Conservation (phyloP, 2,797 vertebrate species). For the Scolopax rusticola region DNA sequence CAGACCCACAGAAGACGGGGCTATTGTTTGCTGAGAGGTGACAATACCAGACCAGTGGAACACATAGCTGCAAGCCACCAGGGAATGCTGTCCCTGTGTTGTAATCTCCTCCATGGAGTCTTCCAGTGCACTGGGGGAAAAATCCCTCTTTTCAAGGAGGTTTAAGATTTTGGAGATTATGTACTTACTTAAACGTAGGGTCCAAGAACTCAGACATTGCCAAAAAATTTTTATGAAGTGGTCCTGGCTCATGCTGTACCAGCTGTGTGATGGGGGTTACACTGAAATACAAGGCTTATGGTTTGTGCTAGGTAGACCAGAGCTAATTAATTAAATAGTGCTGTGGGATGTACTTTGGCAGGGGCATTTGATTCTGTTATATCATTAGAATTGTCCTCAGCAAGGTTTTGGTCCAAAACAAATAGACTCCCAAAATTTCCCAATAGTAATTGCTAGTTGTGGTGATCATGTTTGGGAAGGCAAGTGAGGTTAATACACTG, state of each 20-base stretch:
- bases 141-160: not conserved
- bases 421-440: not conserved
- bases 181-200: not conserved
- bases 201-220: not conserved
- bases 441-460: not conserved
- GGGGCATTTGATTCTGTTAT: rapidly evolving
- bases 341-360: not conserved
- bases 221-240: not conserved
- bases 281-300: not conserved
- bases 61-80: not conserved
- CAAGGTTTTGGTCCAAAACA: not conserved
- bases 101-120: not conserved
- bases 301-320: rapidly evolving
- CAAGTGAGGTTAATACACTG: not conserved
- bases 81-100: not conserved
- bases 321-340: not conserved
- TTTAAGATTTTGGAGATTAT: not conserved
- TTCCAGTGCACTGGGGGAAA: not conserved
- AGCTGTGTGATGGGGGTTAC: not conserved
- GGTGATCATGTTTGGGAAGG: not conserved
- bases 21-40: not conserved
- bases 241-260: not conserved
- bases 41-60: not conserved
- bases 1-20: not conserved
- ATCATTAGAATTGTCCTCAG: not conserved